These are phyloP conservation scores for Didymodactylos carnosus DNA, from an alignment of 2,888 invertebrate species.

Conservation along the genomic window DNA sequence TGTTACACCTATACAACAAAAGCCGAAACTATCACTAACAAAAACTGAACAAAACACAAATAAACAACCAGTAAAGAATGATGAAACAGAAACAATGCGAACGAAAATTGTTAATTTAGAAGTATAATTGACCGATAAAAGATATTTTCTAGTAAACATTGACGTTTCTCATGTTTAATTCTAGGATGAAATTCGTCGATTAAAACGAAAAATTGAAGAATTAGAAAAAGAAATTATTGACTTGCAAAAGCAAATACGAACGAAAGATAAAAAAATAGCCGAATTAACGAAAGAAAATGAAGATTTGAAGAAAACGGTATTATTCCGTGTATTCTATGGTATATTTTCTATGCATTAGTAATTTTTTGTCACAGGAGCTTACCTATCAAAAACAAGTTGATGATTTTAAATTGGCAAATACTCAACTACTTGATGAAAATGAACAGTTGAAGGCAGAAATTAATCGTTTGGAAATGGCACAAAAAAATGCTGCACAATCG, in stretches of 20 bases:
- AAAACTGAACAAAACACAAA: too few species aligned
- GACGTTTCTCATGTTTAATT: too few species aligned
- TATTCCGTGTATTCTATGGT: too few species aligned
- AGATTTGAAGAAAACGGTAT: background rate
- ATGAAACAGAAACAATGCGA: background rate
- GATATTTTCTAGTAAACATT: too few species aligned
- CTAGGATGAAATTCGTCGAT: background rate
- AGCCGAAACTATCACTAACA: too few species aligned
- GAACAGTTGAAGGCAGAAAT: background rate
- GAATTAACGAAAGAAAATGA: conserved; percentile 22
- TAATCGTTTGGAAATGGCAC: background rate
- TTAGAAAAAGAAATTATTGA: background rate
- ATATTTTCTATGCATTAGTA: too few species aligned
- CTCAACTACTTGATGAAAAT: background rate
- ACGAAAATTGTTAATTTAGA: background rate
- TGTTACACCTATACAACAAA: background rate
- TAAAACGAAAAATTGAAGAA: background rate
- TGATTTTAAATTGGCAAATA: background rate
- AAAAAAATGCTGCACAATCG: background rate
- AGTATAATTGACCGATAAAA: too few species aligned
- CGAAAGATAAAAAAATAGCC: conserved; percentile 18
- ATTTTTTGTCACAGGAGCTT: background rate
- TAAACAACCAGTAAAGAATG: background rate
- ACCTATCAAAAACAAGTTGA: background rate
- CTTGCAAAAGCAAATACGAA: background rate